phyloP scores from a whole-genome alignment of 2,888 invertebrate species.

The Frankliniella fusca region DNA sequence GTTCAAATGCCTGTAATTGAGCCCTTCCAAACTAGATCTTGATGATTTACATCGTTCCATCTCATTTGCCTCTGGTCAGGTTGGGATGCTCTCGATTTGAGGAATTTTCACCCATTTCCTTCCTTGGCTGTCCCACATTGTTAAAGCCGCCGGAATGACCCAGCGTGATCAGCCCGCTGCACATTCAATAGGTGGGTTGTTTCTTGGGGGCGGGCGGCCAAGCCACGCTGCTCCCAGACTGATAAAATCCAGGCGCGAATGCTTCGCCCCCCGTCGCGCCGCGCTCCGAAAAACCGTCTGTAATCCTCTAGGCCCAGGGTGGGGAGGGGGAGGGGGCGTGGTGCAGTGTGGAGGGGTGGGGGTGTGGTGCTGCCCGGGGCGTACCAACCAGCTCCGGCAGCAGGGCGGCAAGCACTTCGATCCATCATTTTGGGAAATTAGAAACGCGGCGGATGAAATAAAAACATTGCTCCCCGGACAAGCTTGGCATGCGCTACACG shows the following conservation, averaged over 20 bases:
- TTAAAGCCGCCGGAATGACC: too few relatives aligned
- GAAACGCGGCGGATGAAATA: background rate
- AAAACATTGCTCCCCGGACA: background rate
- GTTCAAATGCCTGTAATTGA: too few relatives aligned
- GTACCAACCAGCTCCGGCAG: background rate
- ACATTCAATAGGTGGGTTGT: too few relatives aligned
- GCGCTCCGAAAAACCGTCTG: slow-evolving; percentile 19
- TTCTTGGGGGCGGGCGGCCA: background rate
- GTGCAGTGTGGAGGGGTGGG: background rate
- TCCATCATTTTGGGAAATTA: background rate
- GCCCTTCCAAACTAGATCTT: too few relatives aligned
- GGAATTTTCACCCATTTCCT: too few relatives aligned
- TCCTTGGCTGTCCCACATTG: too few relatives aligned
- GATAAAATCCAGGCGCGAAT: background rate
- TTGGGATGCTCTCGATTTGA: too few relatives aligned
- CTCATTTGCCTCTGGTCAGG: too few relatives aligned
- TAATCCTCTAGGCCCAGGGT: background rate
- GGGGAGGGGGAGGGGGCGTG: background rate
- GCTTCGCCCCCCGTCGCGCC: background rate
- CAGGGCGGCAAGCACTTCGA: background rate
- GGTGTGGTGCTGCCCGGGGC: background rate
- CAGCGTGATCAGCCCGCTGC: too few relatives aligned
- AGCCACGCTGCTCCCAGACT: background rate
- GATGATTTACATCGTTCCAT: too few relatives aligned
- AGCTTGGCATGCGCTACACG: background rate